These are phyloP conservation scores for Zelostemma sp. DNA, from an alignment of 1,140 invertebrate genomes.

Conservation along the genomic window DNA sequence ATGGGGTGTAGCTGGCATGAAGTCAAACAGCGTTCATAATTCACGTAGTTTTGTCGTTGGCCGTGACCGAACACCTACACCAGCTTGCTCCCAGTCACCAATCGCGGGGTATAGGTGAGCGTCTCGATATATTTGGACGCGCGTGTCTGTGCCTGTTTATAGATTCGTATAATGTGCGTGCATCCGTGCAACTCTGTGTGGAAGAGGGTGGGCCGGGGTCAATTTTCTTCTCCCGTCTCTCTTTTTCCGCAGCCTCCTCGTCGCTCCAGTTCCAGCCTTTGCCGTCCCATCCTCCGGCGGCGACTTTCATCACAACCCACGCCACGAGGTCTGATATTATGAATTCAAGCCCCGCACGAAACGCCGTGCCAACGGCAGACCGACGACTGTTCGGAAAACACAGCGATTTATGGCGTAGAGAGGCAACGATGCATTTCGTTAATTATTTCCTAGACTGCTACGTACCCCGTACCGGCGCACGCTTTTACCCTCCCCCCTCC, in stretches of 20 bases:
- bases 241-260: constrained; percentile 12
- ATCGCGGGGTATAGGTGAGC: constrained; percentile 15
- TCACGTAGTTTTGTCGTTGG: constrained; percentile 59
- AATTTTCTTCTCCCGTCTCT: constrained; percentile 14
- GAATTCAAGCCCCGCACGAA: constrained; percentile 50
- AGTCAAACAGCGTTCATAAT: constrained; percentile 67
- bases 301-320: constrained; percentile 15
- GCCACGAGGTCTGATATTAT: constrained; percentile 42
- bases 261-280: constrained; percentile 8
- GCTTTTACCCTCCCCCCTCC: constrained; percentile 17
- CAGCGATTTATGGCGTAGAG: constrained; percentile 50
- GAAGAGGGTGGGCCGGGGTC: not conserved
- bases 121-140: constrained; percentile 50
- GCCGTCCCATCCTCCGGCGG: constrained; percentile 19
- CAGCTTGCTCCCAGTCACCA: constrained; percentile 2
- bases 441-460: too few species aligned
- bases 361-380: constrained; percentile 49
- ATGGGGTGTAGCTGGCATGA: constrained; percentile 59
- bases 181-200: constrained; percentile 15
- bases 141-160: constrained; percentile 12
- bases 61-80: constrained; percentile 32
- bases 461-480: constrained; percentile 39
- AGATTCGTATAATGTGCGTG: constrained; percentile 12
- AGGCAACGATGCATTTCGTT: constrained; percentile 56
- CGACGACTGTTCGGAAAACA: constrained; percentile 56